These are phyloP conservation scores for Pampusana beccarii DNA, from an alignment of 2,113 vertebrate genomes.

Conservation along the genomic window DNA sequence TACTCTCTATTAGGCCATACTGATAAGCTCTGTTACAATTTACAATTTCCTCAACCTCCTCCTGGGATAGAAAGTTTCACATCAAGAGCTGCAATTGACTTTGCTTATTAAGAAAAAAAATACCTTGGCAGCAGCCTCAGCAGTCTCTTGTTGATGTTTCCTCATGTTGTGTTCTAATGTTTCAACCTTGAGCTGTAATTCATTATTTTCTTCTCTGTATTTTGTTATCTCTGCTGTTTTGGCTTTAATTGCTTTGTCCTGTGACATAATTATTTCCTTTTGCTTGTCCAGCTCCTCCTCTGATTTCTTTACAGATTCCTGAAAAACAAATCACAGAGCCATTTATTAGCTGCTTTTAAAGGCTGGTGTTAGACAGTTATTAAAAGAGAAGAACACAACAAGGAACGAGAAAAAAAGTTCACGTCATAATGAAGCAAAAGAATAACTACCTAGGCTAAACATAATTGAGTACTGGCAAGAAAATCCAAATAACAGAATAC, in stretches of 20 bases:
- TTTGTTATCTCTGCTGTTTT: constrained; percentile 80
- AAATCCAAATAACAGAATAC: background rate
- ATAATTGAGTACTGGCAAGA: background rate
- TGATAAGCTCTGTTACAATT: background rate
- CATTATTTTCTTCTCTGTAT: constrained; percentile 83
- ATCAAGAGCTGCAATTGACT: background rate
- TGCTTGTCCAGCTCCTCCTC: constrained; percentile 85
- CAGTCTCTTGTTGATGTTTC: constrained; percentile 83
- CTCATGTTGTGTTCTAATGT: constrained; percentile 86
- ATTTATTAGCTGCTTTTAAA: background rate
- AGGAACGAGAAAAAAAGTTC: background rate
- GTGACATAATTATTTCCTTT: constrained; percentile 83
- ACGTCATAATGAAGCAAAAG: background rate
- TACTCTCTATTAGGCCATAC: background rate
- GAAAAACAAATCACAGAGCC: background rate
- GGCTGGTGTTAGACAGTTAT: background rate
- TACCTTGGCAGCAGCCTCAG: constrained; percentile 86
- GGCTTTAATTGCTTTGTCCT: constrained; percentile 84
- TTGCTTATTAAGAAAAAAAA: background rate
- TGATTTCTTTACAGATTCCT: constrained; percentile 86
- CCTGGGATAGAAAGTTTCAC: background rate
- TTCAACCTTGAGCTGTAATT: constrained; percentile 88
- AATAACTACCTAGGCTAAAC: background rate
- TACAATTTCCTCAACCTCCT: background rate
- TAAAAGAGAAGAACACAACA: background rate